Conservation (phyloP, 2,888 invertebrate species). For the Limnephilus lunatus region DNA sequence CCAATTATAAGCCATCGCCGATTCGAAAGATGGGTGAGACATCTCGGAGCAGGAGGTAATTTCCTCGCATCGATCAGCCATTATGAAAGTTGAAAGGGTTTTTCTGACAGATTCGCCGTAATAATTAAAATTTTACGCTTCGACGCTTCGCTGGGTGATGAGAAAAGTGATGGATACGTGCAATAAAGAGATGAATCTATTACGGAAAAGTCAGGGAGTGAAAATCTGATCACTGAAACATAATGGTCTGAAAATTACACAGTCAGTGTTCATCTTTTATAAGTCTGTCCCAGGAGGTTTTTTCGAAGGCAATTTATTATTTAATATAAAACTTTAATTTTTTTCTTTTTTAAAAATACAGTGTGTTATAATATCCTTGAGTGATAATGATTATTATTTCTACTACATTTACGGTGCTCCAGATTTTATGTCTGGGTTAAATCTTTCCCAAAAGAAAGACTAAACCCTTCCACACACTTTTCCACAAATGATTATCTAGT, state of each 20-base stretch:
- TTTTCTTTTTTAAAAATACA: background rate
- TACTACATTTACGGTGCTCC: no score
- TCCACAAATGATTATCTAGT: no score
- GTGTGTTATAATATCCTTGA: no score
- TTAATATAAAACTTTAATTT: background rate
- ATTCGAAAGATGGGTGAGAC: background rate
- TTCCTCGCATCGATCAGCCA: background rate
- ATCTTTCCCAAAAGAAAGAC: no score
- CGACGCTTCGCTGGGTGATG: background rate
- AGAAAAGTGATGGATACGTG: background rate
- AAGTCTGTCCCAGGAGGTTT: background rate
- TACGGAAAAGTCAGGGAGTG: background rate
- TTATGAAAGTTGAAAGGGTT: slow-evolving; percentile 2
- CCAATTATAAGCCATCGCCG: background rate
- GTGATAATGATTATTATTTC: no score
- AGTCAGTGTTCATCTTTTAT: background rate
- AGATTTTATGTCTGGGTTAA: no score
- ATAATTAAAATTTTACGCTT: background rate
- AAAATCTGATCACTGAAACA: background rate
- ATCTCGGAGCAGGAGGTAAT: background rate
- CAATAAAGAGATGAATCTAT: background rate
- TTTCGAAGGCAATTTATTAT: background rate
- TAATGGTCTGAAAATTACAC: background rate
- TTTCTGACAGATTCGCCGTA: background rate
- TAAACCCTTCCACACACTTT: no score